Conservation (phyloP, 2,888 invertebrate genomes). For the Stenoptilia bipunctidactyla region DNA sequence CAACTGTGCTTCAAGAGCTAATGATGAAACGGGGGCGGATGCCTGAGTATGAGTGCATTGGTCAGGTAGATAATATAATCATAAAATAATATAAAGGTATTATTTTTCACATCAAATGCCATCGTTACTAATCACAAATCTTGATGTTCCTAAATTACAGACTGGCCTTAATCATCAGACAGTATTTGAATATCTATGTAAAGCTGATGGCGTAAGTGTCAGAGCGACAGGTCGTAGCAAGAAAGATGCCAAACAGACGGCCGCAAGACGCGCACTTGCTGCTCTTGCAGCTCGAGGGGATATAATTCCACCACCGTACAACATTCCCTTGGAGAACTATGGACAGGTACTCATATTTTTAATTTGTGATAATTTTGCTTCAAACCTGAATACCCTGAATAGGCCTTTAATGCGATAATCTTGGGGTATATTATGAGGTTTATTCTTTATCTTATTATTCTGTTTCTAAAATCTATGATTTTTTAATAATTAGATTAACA, state of each 20-base stretch:
- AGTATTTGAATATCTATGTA: slow-evolving; percentile 57
- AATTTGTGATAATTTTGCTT: no score
- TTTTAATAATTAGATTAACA: no score
- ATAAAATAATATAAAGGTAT: no score
- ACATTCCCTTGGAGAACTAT: slow-evolving; percentile 3
- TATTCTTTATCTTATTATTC: no score
- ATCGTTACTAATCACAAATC: no score
- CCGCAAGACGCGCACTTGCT: slow-evolving; percentile 59
- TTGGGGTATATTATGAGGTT: no score
- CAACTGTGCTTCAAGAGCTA: slow-evolving; percentile 76
- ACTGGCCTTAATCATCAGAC: slow-evolving; percentile 45
- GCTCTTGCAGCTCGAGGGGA: slow-evolving; percentile 37
- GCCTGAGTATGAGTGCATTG: slow-evolving; percentile 65
- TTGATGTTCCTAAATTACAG: slow-evolving; percentile 22
- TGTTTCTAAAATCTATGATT: no score
- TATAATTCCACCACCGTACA: slow-evolving; percentile 33
- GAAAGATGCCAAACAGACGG: slow-evolving; percentile 73
- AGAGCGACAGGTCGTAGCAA: slow-evolving; percentile 61
- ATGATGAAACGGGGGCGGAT: slow-evolving; percentile 61
- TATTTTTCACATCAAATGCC: no score
- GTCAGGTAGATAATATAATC: no score
- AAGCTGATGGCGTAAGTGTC: slow-evolving; percentile 34
- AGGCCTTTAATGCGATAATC: no score
- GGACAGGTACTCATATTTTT: no score
- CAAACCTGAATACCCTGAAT: no score